Base-by-base conservation (phyloP, 1,140 invertebrate genomes). In the Brachionus sp. region DNA sequence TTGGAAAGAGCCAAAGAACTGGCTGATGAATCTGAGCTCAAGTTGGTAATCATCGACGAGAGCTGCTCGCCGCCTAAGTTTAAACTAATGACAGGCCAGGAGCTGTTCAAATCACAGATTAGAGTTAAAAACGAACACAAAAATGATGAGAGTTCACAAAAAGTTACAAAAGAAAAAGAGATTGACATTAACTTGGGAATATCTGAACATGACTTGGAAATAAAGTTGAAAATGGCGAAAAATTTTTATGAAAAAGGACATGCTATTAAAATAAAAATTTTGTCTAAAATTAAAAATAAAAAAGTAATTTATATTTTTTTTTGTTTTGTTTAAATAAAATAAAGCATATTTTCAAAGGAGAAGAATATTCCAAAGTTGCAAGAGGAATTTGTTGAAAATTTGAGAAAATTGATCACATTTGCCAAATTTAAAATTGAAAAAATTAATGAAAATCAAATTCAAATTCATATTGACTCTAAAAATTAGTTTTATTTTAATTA, bases 201-300 rank as follows among this genome's bases (percentile, higher is more conserved):
- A 39, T 80, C 77, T 37, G 77, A 80, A 1, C 77, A 80, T 44
- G 77, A 80, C 57, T 44, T 80, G 39, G 77, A 62, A n/a, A 80
- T 80, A 9, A 80, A 80, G 35, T 3, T 80, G 16, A 80, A 80
- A 80, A 57, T 80, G 77, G 77, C 29, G 2, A 2, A 80, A 5
- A 80, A 35, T 62, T 80, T 80, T 64, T n/a, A 37, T 16, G 77
- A 80, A n/a, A 80, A 80, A 80, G 77, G 77, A 64, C 77, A 80
- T 35, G 46, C 50, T 5, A 62, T 80, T 35, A 25, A 25, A 66
- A 80, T 80, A 13, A 80, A 80, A 80, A 53, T 80, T 6, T 9
- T 80, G 7, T 80, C 77, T 9, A 80, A 80, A 80, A 80, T 80
- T 66, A 25, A 29, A 35, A 80, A 80, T 35, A 80, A 62, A 80